Conservation (phyloP, 2,113 vertebrate genomes). For the Mus musculus region DNA sequence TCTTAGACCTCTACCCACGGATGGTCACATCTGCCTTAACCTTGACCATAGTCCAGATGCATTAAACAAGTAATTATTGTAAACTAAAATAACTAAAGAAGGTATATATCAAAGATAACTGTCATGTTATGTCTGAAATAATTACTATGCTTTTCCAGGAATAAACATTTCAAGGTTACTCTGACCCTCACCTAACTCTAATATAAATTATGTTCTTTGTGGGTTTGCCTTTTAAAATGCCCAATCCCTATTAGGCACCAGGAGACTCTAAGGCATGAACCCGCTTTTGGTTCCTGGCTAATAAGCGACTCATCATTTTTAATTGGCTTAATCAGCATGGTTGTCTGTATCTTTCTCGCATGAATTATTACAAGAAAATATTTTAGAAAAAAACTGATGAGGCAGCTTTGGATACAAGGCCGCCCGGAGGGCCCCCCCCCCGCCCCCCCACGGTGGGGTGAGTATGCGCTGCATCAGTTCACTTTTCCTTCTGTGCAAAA, state of each 20-base stretch:
- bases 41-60: background rate
- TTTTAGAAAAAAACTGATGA: constrained; percentile 28
- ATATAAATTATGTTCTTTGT: background rate
- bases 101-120: background rate
- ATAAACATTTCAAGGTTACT: background rate
- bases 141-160: background rate
- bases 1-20: background rate
- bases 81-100: background rate
- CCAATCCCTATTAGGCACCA: background rate
- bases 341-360: background rate
- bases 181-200: background rate
- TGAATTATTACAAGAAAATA: background rate
- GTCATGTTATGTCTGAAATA: background rate
- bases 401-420: background rate
- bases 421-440: background rate
- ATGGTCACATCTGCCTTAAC: background rate
- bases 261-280: background rate
- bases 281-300: background rate
- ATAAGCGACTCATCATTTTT: background rate
- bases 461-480: background rate
- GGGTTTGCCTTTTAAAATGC: background rate
- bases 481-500: background rate
- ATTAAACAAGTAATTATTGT: background rate
- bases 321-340: background rate
- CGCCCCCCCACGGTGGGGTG: background rate